Evolutionary conservation across 2,888 invertebrate genomes (phyloP).

Genomic region (Drosophila mimetica): DNA sequence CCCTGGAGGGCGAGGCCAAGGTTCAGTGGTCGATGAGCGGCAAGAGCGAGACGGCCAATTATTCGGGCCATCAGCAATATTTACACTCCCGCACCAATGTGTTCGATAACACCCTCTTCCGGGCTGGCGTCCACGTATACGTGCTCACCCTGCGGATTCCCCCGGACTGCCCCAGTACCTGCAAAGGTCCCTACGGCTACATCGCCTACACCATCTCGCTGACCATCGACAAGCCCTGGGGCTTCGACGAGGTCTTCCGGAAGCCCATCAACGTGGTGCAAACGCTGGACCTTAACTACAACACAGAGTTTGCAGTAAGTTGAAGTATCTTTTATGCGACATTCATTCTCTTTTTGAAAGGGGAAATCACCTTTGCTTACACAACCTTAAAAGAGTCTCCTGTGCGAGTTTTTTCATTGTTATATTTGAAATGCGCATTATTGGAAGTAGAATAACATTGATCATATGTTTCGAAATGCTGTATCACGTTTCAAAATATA

Average conservation of each 20-base stretch:
- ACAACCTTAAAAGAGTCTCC: too few relatives aligned
- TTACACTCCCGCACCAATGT: conserved; percentile 78
- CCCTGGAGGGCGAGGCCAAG: conserved; percentile 81
- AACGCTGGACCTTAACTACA: conserved; percentile 91
- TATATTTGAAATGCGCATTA: too few relatives aligned
- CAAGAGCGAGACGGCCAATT: conserved; percentile 79
- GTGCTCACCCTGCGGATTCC: conserved; percentile 89
- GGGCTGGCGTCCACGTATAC: conserved; percentile 86
- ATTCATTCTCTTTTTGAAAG: too few relatives aligned
- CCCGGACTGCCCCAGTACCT: conserved; percentile 89
- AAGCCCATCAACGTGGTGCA: conserved; percentile 89
- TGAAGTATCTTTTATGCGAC: not conserved
- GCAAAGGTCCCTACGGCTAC: conserved; percentile 89
- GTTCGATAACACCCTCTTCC: conserved; percentile 77
- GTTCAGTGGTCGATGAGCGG: conserved; percentile 82
- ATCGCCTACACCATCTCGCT: conserved; percentile 91
- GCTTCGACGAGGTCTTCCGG: conserved; percentile 85
- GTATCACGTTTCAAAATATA: too few relatives aligned
- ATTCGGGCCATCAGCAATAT: conserved; percentile 81
- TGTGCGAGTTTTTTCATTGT: too few relatives aligned
- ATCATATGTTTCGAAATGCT: too few relatives aligned
- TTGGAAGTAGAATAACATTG: too few relatives aligned
- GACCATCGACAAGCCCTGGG: conserved; percentile 92
- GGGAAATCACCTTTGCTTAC: too few relatives aligned
- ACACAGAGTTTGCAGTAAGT: conserved; percentile 88